These are phyloP conservation scores for Mesoclemmys tuberculata DNA, from an alignment of 2,113 vertebrate genomes.

Conservation along the genomic window DNA sequence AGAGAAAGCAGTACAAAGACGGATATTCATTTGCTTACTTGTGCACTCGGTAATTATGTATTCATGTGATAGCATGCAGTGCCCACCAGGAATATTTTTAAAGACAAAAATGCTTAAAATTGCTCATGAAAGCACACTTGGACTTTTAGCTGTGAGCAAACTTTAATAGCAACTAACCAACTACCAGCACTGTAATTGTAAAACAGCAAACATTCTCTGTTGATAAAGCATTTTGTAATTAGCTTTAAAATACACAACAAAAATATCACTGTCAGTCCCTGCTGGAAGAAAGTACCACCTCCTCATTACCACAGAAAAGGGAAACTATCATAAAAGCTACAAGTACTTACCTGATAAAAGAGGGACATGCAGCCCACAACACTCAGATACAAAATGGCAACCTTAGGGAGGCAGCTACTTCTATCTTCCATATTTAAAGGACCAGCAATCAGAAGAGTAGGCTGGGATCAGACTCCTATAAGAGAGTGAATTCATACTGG, in stretches of 20 bases:
- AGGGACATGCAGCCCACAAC: neutral
- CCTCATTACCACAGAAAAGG: neutral
- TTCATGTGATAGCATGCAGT: neutral
- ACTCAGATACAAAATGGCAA: neutral
- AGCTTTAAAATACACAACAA: neutral
- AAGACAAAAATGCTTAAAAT: neutral
- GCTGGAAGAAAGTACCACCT: neutral
- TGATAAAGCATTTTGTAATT: neutral
- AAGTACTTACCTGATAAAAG: neutral
- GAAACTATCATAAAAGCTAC: neutral
- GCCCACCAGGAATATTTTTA: neutral
- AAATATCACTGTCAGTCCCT: neutral
- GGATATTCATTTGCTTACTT: neutral
- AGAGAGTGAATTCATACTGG: neutral
- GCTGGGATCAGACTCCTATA: neutral
- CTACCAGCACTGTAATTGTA: neutral
- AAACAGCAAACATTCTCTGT: neutral
- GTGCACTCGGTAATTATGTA: neutral
- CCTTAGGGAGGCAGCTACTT: neutral
- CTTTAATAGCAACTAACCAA: neutral
- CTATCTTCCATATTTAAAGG: neutral
- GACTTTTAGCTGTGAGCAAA: neutral
- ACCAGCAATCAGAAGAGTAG: neutral
- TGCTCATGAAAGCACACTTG: neutral
- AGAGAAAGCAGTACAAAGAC: neutral